Evolutionary conservation across 2,888 invertebrate genomes (phyloP), one percentile per base, ranked within the genome.

Genomic region (Podabrus alpinus): DNA sequence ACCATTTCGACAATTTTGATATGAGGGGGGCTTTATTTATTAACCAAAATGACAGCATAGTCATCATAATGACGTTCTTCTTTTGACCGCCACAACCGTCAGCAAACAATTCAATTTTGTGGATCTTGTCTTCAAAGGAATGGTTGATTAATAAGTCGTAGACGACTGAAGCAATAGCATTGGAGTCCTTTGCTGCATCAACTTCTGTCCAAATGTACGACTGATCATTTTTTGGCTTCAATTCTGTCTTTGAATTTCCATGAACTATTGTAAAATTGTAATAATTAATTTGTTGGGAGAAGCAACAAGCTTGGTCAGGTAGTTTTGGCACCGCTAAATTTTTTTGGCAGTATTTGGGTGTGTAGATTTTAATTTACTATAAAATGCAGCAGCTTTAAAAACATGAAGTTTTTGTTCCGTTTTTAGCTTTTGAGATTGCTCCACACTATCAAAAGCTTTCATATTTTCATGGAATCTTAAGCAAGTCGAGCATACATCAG

Each of bases 231-330:
- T 17, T 19, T 66, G 66, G 66, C 17, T 66, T 66, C 16, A 16
- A 66, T 66, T 16, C 19, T 66, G 16, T 66, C n/a, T n/a, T n/a
- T n/a, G n/a, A n/a, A n/a, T n/a, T n/a, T n/a, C n/a, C n/a, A n/a
- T n/a, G n/a, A n/a, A n/a, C n/a, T n/a, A n/a, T n/a, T n/a, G n/a
- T n/a, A n/a, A n/a, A n/a, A n/a, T n/a, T n/a, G n/a, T n/a, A n/a
- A n/a, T n/a, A n/a, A n/a, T n/a, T n/a, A n/a, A n/a, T n/a, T n/a
- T n/a, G n/a, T n/a, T n/a, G n/a, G 66, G 66, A 66, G 66, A 84
- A 86, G 69, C 86, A 86, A 2, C 82, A 78, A 10, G 80, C 70
- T 78, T 85, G 85, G 72, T 85, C 85, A 1, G 85, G 84, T 17
- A 85, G 74, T 71, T 82, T 83, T 10, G 84, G 84, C 24, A 85